Base-by-base conservation (phyloP, 2,797 vertebrate genomes). In the Sebastes trivittatus region DNA sequence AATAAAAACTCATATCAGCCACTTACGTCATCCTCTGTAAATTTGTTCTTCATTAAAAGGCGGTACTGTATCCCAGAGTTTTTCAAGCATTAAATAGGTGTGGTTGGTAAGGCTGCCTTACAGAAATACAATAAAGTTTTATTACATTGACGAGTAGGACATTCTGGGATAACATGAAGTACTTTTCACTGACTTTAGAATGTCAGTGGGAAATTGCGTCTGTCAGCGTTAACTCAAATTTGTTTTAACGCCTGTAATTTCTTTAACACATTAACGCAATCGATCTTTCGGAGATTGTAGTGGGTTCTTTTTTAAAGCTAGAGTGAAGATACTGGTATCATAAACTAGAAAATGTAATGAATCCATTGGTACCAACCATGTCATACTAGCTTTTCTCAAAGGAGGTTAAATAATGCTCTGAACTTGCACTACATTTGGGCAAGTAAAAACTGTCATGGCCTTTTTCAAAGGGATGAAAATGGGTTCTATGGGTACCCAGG, bases 1-100 rank as follows among this genome's bases (percentile, higher is more conserved):
- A 54, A 78, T 66, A 66, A 18, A 65, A 75, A 22, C 46, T 73
- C 36, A 61, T 69, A 82, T 84, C 79, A 68, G 25, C n/a, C 65
- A 14, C 14, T 80, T 32, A 65, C 56, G 5, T 76, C 67, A 87
- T 7, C 65, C 29, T 29, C 34, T 38, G 18, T 42, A 11, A 14
- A 75, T 56, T 42, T 27, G 22, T 32, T 49, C 54, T 27, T n/a
- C 42, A 49, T 72, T 38, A 60, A 23, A 55, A 69, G 71, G 10
- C 59, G n/a, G 14, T 10, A 6, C 56, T 65, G 66, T 22, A 30
- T 62, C 29, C 22, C 34, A 4, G 25, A n/a, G 69, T 64, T 64
- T 52, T 34, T 61, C 38, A 10, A 55, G 27, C 32, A 30, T 4
- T 52, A 25, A 61, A 30, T 38, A 75, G 80, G 69, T 58, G 84